Conservation (phyloP, 2,113 vertebrate genomes). For the Bubalus kerabau region DNA sequence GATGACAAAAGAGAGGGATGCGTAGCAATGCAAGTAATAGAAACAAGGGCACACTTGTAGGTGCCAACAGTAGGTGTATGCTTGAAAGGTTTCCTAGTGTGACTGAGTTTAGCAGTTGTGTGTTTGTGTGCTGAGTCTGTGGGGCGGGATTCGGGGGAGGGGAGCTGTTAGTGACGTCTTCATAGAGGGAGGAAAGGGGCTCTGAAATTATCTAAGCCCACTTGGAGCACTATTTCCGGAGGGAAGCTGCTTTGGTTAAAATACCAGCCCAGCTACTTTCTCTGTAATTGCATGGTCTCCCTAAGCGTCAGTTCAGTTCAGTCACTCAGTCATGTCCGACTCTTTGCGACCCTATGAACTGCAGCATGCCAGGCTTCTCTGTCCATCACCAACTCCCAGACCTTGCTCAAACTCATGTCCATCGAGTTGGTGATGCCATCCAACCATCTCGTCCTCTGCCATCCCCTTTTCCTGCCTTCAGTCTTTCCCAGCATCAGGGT, state of each 20-base stretch:
- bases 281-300: not conserved
- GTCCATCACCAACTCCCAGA: not conserved
- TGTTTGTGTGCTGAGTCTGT: not conserved
- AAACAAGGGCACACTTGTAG: not conserved
- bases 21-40: not conserved
- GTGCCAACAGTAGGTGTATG: not conserved
- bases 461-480: not conserved
- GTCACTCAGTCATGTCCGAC: not conserved
- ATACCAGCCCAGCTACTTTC: not conserved
- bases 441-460: not conserved
- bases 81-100: not conserved
- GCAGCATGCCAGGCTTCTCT: not conserved
- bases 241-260: not conserved
- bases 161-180: not conserved
- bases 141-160: rapidly evolving
- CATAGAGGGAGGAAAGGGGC: not conserved
- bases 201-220: not conserved
- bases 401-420: not conserved
- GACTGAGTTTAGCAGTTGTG: not conserved
- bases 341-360: not conserved
- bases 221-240: not conserved
- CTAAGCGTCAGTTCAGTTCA: not conserved
- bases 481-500: not conserved
- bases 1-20: not conserved
- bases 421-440: not conserved